A percentile compares a stretch with the other conserved stretches of the same genome.
These are phyloP conservation scores for Vanessa cardui DNA, from an alignment of 2,888 invertebrate genomes.

Conservation along the genomic window DNA sequence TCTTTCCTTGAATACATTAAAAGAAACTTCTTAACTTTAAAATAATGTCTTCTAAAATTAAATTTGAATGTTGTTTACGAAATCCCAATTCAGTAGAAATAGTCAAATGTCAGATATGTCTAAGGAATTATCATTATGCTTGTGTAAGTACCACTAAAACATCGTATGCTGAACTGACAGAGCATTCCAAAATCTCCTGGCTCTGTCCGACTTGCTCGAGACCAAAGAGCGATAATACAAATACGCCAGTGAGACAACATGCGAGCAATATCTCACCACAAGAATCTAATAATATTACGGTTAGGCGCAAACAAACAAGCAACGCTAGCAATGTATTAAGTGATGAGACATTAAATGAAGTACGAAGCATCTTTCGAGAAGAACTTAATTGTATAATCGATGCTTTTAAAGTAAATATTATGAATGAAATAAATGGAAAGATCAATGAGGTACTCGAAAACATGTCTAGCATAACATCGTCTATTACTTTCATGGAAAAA, in stretches of 20 bases:
- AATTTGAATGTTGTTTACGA: conserved; percentile 15
- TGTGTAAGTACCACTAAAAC: conserved; percentile 11
- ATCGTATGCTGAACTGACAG: conserved; percentile 9
- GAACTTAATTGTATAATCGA: conserved; percentile 4
- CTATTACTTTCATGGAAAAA: conserved; percentile 6
- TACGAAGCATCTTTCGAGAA: conserved; percentile 12
- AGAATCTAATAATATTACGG: conserved; percentile 1
- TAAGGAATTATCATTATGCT: conserved; percentile 12
- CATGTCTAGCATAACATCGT: not conserved
- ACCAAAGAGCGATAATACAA: conserved; percentile 14
- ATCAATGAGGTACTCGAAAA: conserved; percentile 13
- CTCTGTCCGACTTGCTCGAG: conserved; percentile 13
- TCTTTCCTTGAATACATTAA: not conserved
- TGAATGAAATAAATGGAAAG: not conserved
- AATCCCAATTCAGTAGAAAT: conserved; percentile 6
- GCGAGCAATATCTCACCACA: not conserved
- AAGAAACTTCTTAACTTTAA: not conserved
- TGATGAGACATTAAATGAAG: conserved; percentile 4
- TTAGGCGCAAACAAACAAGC: not conserved
- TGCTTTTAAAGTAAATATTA: conserved; percentile 3
- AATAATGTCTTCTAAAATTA: conserved; percentile 11
- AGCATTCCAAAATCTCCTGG: conserved; percentile 6
- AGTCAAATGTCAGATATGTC: conserved; percentile 4
- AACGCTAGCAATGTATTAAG: not conserved
- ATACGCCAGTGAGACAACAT: conserved; percentile 8